A percentile compares a stretch with the other conserved stretches of the same genome.
Evolutionary conservation across 2,113 vertebrate species (phyloP).

Genomic region (Pangasianodon gigas): DNA sequence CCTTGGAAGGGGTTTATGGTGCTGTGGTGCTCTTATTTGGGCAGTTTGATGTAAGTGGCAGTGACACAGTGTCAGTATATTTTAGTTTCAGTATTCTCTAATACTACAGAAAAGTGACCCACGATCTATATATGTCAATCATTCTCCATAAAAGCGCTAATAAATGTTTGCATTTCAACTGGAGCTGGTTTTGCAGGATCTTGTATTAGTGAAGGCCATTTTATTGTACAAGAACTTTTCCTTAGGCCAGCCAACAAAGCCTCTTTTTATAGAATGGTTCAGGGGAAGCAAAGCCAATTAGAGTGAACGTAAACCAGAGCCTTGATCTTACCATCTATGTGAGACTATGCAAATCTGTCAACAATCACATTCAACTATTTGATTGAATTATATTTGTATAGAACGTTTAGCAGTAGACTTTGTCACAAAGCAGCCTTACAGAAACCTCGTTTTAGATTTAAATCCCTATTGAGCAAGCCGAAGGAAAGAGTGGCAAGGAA

Average conservation of each 20-base stretch:
- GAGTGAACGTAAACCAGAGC: conserved; percentile 12
- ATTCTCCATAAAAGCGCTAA: conserved; percentile 59
- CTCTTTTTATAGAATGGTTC: background rate
- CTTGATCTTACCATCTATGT: conserved; percentile 22
- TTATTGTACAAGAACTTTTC: background rate
- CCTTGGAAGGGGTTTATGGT: background rate
- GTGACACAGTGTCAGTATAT: background rate
- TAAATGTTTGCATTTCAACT: conserved; percentile 39
- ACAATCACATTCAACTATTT: background rate
- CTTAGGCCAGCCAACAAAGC: background rate
- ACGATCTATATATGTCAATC: conserved; percentile 59
- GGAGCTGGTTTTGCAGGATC: conserved; percentile 42
- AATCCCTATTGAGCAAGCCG: background rate
- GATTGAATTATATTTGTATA: background rate
- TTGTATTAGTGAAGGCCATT: background rate
- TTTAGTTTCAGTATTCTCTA: conserved; percentile 34
- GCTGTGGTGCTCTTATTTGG: background rate
- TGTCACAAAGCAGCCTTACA: background rate
- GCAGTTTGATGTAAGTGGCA: background rate
- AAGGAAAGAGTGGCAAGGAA: too few species aligned
- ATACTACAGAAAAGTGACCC: conserved; percentile 48
- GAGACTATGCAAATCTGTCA: background rate
- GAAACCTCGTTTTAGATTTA: background rate
- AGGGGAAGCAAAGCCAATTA: conserved; percentile 22
- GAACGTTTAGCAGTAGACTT: background rate